phyloP scores from a whole-genome alignment of 37 sponge, comb jelly and placozoan species.

The Ianthella basta region DNA sequence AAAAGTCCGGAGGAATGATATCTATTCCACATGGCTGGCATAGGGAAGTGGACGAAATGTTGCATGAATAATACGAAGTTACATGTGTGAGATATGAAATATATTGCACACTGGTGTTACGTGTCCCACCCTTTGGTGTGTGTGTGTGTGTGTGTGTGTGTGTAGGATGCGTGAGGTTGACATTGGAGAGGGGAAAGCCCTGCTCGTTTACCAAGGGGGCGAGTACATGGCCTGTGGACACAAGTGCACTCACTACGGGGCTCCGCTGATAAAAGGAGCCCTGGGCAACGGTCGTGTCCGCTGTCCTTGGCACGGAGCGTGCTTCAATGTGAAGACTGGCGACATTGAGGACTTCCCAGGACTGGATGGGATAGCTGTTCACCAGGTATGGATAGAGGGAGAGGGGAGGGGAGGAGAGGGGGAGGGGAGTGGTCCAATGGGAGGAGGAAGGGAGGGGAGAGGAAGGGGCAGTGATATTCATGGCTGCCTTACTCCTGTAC shows the following conservation, averaged over 20 bases:
- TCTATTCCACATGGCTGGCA: too few relatives aligned
- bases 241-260: constrained; percentile 95
- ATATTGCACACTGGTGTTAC: too few relatives aligned
- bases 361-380: constrained; percentile 74
- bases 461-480: too few relatives aligned
- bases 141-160: not conserved
- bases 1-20: too few relatives aligned
- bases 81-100: too few relatives aligned
- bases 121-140: not conserved
- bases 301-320: constrained; percentile 98
- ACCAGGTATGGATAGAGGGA: constrained; percentile 15
- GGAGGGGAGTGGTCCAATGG: not conserved
- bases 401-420: too few relatives aligned
- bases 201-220: constrained; percentile 85
- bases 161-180: constrained; percentile 85
- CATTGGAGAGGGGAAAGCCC: constrained; percentile 63
- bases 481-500: too few relatives aligned
- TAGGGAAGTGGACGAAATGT: too few relatives aligned
- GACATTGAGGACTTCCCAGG: constrained; percentile 98
- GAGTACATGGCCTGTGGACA: constrained; percentile 69
- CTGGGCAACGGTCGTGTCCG: constrained; percentile 85
- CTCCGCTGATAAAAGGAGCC: constrained; percentile 88
- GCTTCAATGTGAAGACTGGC: constrained; percentile 86
- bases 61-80: too few relatives aligned
- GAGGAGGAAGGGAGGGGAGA: too few relatives aligned